phyloP scores from a whole-genome alignment of 1,140 invertebrate genomes.

The Zophobas atratus region DNA sequence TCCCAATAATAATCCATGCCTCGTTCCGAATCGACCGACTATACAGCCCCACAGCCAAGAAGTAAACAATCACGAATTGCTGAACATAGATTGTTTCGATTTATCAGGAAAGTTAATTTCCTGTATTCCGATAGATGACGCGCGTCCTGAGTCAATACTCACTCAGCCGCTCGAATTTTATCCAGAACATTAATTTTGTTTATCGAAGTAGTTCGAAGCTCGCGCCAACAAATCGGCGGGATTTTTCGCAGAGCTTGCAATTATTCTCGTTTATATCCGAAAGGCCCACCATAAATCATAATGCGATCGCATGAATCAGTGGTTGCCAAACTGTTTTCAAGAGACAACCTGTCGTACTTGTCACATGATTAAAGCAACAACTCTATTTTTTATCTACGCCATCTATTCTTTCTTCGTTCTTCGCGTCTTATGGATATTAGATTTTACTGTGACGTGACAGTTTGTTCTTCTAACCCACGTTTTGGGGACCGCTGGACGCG shows the following conservation, averaged over 20 bases:
- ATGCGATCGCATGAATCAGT: neutral
- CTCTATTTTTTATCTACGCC: too few species aligned
- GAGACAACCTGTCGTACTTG: too few species aligned
- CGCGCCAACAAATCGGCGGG: neutral
- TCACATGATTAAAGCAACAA: too few species aligned
- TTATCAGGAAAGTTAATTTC: conserved; percentile 44
- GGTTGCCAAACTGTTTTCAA: too few species aligned
- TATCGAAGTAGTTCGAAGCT: conserved; percentile 5
- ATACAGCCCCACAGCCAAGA: neutral
- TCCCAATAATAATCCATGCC: neutral
- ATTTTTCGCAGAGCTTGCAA: conserved; percentile 11
- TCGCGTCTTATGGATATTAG: too few species aligned
- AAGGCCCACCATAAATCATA: conserved; percentile 18
- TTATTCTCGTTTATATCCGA: conserved; percentile 9
- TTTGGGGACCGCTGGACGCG: too few species aligned
- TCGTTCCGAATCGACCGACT: neutral
- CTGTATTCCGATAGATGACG: conserved; percentile 17
- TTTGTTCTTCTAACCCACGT: too few species aligned
- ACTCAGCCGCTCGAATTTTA: conserved; percentile 12
- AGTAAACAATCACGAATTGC: conserved; percentile 1
- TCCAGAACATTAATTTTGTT: conserved; percentile 28
- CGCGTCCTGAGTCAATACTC: conserved; percentile 11
- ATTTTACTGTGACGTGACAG: too few species aligned
- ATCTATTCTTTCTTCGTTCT: too few species aligned
- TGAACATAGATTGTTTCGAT: neutral